These are phyloP conservation scores for Chymomyza amoena DNA, from an alignment of 2,888 invertebrate genomes.

Conservation along the genomic window DNA sequence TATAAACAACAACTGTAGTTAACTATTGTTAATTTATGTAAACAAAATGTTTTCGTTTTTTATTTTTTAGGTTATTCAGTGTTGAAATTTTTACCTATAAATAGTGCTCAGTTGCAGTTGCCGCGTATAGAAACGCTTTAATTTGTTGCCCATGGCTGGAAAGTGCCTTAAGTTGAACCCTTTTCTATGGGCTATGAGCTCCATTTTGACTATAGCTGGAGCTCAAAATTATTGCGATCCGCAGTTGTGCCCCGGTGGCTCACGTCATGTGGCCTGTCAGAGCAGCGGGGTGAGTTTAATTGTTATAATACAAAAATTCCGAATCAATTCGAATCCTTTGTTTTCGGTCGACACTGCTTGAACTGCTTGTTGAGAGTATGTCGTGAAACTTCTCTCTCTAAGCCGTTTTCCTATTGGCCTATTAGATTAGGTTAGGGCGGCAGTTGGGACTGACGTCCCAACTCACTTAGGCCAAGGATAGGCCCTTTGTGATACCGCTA, in stretches of 20 bases:
- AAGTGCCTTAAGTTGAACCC: background rate
- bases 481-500: no score
- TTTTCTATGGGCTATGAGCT: background rate
- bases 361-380: no score
- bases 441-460: no score
- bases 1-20: background rate
- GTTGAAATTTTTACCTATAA: background rate
- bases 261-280: slow-evolving; percentile 48
- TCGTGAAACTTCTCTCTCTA: no score
- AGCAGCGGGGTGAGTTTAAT: slow-evolving; percentile 51
- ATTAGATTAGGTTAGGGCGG: no score
- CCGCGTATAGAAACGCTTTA: background rate
- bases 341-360: background rate
- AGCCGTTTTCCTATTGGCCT: no score
- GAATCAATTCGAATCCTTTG: no score
- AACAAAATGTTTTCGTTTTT: background rate
- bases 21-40: background rate
- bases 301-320: no score
- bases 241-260: slow-evolving; percentile 39
- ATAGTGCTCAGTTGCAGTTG: background rate
- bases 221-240: slow-evolving; percentile 55
- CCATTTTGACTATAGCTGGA: background rate
- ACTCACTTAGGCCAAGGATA: no score
- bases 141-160: background rate
- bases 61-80: background rate